Evolutionary conservation across 2,797 vertebrate genomes (phyloP).

Genomic region (Rhinogobio ventralis): DNA sequence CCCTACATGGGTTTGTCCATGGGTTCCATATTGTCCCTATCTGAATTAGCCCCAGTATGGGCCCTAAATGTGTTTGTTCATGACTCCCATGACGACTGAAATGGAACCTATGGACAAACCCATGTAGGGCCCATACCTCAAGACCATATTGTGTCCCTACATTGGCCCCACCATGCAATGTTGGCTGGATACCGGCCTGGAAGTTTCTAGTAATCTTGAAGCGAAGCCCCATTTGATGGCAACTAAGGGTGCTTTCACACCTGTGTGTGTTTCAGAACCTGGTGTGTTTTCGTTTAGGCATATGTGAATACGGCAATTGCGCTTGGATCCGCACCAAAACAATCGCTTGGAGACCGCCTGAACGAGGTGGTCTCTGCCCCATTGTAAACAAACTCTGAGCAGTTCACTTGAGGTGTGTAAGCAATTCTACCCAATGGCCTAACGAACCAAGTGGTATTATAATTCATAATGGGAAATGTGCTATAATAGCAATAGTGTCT

Average conservation of each 20-base stretch:
- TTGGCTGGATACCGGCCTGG: not conserved
- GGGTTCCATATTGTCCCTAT: not conserved
- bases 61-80: not conserved
- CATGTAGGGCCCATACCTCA: not conserved
- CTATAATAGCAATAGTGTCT: too few species aligned
- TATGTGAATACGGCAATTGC: too few species aligned
- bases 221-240: not conserved
- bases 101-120: not conserved
- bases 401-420: too few species aligned
- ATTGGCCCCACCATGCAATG: not conserved
- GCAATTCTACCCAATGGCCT: too few species aligned
- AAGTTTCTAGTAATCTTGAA: not conserved
- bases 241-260: not conserved
- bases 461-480: too few species aligned
- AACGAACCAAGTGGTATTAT: too few species aligned
- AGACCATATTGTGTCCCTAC: not conserved
- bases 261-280: too few species aligned
- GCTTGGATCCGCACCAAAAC: too few species aligned
- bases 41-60: not conserved
- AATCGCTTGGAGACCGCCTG: too few species aligned
- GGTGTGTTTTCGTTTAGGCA: too few species aligned
- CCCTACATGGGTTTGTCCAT: not conserved
- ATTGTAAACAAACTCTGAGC: too few species aligned
- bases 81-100: not conserved
- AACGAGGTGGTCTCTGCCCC: too few species aligned